A percentile compares a stretch with the other conserved stretches of the same genome.
Evolutionary conservation across 92 coral and sea anemone species (phyloP).

Genomic region (Heliopora coerulea): DNA sequence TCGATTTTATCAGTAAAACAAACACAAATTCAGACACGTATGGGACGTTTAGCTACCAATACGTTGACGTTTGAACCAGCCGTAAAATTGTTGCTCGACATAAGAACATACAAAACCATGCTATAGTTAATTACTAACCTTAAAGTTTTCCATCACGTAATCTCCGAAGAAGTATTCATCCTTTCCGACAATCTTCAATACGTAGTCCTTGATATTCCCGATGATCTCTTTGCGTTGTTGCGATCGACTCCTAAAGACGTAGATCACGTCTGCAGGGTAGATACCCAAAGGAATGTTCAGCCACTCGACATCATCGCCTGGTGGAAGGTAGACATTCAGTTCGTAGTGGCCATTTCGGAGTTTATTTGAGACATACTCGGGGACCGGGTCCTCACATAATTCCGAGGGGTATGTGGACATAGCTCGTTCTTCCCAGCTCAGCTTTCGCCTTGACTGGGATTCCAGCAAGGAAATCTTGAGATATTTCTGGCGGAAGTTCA

Average conservation of each 20-base stretch:
- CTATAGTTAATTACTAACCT: too few species aligned
- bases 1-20: too few species aligned
- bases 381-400: constrained; percentile 53
- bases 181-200: constrained; percentile 84
- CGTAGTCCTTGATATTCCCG: constrained; percentile 64
- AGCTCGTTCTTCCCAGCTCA: constrained; percentile 85
- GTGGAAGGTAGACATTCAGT: constrained; percentile 81
- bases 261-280: constrained; percentile 63
- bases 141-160: constrained; percentile 66
- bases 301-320: constrained; percentile 77
- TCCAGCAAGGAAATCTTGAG: constrained; percentile 65
- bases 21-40: too few species aligned
- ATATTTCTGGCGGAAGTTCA: constrained; percentile 79
- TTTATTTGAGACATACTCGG: constrained; percentile 61
- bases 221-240: constrained; percentile 49
- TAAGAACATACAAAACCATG: too few species aligned
- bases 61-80: too few species aligned
- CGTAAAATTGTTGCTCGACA: too few species aligned
- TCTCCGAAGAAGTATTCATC: constrained; percentile 79
- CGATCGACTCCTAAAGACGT: constrained; percentile 61
- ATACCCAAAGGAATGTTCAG: constrained; percentile 84
- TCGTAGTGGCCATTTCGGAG: constrained; percentile 66
- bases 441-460: constrained; percentile 64
- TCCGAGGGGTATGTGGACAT: constrained; percentile 85
- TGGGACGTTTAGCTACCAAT: too few species aligned